These are phyloP conservation scores for Sphinx pinastri DNA, from an alignment of 2,888 invertebrate genomes.

Conservation along the genomic window DNA sequence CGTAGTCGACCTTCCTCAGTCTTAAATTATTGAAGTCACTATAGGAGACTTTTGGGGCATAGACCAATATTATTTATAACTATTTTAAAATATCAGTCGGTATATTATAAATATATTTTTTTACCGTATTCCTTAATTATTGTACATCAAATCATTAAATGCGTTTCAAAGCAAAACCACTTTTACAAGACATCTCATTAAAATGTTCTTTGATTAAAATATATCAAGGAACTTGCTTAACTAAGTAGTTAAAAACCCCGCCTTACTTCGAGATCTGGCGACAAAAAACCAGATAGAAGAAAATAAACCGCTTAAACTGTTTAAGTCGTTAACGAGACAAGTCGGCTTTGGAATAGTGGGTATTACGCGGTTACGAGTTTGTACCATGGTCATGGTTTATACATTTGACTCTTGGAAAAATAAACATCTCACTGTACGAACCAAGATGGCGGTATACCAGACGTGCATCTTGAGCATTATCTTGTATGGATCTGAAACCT, in stretches of 20 bases:
- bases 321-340: slow-evolving; percentile 40
- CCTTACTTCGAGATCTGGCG: slow-evolving; percentile 37
- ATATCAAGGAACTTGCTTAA: slow-evolving; percentile 17
- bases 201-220: slow-evolving; percentile 28
- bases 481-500: no score
- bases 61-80: background rate
- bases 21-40: no score
- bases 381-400: no score
- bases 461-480: no score
- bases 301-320: slow-evolving; percentile 42
- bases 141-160: no score
- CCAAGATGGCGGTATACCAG: no score
- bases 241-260: slow-evolving; percentile 34
- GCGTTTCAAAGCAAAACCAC: no score
- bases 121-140: no score
- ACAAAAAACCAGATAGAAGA: slow-evolving; percentile 37
- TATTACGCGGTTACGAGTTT: background rate
- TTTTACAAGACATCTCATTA: slow-evolving; percentile 11
- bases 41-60: no score
- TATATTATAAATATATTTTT: background rate
- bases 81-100: background rate
- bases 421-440: no score
- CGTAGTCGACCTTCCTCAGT: no score
- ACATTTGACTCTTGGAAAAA: no score
- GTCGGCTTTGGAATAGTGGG: slow-evolving; percentile 19